Evolutionary conservation across 2,888 invertebrate genomes (phyloP).

Genomic region (Scotopteryx bipunctaria): DNA sequence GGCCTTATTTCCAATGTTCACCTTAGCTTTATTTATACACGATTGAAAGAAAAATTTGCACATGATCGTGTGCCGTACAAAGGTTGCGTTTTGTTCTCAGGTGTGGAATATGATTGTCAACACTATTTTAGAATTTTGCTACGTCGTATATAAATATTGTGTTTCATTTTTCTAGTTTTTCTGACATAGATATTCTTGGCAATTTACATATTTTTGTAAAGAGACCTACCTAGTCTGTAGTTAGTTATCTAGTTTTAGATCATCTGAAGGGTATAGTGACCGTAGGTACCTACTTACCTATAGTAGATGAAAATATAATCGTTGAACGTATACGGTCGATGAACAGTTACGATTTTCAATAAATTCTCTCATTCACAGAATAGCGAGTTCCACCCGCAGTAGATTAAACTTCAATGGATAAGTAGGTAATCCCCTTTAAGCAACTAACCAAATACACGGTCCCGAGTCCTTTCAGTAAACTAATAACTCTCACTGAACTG

Average conservation of each 20-base stretch:
- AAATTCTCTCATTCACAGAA: neutral
- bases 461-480: no score
- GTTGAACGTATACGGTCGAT: neutral
- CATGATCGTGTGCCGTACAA: slow-evolving; percentile 53
- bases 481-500: neutral
- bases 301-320: neutral
- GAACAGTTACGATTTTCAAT: neutral
- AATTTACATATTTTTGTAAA: no score
- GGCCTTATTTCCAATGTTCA: slow-evolving; percentile 37
- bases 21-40: slow-evolving; percentile 70
- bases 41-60: slow-evolving; percentile 67
- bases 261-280: no score
- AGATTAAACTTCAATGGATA: neutral
- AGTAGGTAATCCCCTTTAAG: slow-evolving; percentile 6
- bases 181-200: no score
- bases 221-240: no score
- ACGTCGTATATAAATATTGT: slow-evolving; percentile 19
- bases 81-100: slow-evolving; percentile 38
- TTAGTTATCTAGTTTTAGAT: no score
- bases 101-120: slow-evolving; percentile 25
- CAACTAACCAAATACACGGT: slow-evolving; percentile 2
- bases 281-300: no score
- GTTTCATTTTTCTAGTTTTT: slow-evolving; percentile 6
- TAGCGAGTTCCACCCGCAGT: neutral
- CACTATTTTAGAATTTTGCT: slow-evolving; percentile 23